Conservation (phyloP, 2,113 vertebrate genomes). For the Otis tarda region DNA sequence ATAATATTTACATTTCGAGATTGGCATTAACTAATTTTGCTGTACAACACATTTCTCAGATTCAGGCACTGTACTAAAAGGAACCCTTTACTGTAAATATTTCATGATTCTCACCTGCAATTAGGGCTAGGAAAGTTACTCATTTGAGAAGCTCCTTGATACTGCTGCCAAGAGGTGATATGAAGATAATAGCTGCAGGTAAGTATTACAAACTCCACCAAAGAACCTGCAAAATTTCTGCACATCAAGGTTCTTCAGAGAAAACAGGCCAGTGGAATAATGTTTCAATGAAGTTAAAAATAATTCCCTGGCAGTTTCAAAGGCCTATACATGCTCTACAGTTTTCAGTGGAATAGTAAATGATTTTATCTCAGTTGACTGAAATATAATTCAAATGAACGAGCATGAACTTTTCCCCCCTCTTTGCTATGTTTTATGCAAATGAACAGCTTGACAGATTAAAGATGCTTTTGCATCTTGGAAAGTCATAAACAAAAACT, state of each 20-base stretch:
- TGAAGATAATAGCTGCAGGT: slow-evolving; percentile 40
- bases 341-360: slow-evolving; percentile 34
- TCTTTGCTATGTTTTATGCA: slow-evolving; percentile 19
- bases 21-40: slow-evolving; percentile 20
- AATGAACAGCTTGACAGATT: slow-evolving; percentile 33
- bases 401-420: neutral
- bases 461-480: slow-evolving; percentile 33
- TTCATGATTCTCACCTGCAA: slow-evolving; percentile 25
- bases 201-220: slow-evolving; percentile 12
- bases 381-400: slow-evolving; percentile 42
- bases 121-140: slow-evolving; percentile 35
- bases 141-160: slow-evolving; percentile 42
- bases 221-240: slow-evolving; percentile 19
- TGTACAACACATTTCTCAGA: neutral
- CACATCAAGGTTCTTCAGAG: slow-evolving; percentile 26
- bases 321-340: neutral
- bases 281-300: slow-evolving; percentile 53
- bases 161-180: slow-evolving; percentile 49
- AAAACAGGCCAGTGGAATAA: neutral
- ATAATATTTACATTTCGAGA: slow-evolving; percentile 39
- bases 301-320: slow-evolving; percentile 45
- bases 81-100: slow-evolving; percentile 45
- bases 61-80: neutral
- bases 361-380: slow-evolving; percentile 41
- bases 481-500: slow-evolving; percentile 48